Percentiles rank a stretch among this genome's conserved stretches.
Evolutionary conservation across 1,140 invertebrate species (phyloP).

Genomic region (Rhyacophila brunnea): DNA sequence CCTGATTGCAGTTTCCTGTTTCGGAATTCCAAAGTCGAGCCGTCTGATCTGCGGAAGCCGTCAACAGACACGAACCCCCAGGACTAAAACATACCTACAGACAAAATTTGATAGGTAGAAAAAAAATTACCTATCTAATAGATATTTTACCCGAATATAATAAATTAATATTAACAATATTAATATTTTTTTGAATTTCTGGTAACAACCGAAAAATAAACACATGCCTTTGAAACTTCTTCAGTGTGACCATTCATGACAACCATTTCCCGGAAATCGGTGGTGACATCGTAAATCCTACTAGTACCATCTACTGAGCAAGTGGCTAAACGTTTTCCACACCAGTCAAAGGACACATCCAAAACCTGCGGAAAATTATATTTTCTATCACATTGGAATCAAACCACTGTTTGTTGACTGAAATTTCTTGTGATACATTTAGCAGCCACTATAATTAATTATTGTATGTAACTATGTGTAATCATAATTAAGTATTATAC

Average conservation of each 20-base stretch:
- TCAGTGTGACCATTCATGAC: conserved; percentile 69
- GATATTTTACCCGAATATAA: no score
- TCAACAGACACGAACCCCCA: conserved; percentile 67
- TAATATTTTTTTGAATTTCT: not conserved
- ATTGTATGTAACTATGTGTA: no score
- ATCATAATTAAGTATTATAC: no score
- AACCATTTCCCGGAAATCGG: conserved; percentile 59
- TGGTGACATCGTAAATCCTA: conserved; percentile 63
- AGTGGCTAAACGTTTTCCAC: conserved; percentile 67
- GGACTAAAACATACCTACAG: conserved; percentile 75
- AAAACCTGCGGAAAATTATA: conserved; percentile 57
- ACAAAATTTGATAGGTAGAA: no score
- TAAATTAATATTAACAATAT: no score
- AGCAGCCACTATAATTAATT: no score
- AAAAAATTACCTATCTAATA: no score
- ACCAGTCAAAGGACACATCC: conserved; percentile 72
- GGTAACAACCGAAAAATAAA: no score
- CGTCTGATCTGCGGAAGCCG: conserved; percentile 72
- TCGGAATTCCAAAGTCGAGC: conserved; percentile 73
- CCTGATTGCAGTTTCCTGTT: conserved; percentile 66
- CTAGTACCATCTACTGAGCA: conserved; percentile 72
- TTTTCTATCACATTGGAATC: no score
- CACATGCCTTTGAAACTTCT: conserved; percentile 72
- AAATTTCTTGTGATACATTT: no score
- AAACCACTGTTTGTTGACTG: no score